These are phyloP conservation scores for Lamellibrachia columna DNA, from an alignment of 2,888 invertebrate genomes.

Conservation along the genomic window DNA sequence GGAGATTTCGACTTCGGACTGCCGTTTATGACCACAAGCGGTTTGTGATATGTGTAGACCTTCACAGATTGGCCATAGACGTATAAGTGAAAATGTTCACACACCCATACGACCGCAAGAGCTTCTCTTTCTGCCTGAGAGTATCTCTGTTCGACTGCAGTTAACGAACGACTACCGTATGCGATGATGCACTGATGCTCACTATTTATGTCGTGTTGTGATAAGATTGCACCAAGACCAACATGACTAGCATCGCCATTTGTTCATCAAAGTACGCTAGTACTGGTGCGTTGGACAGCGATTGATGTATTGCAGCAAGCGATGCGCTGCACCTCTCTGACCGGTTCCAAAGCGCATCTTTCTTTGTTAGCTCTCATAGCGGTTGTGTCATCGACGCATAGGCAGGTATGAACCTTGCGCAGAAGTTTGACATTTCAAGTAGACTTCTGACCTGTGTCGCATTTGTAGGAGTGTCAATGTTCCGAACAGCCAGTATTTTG, in stretches of 20 bases:
- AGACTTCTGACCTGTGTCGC: too few relatives aligned
- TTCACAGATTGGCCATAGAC: slow-evolving; percentile 46
- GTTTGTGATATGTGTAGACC: slow-evolving; percentile 49
- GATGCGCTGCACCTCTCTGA: slow-evolving; percentile 31
- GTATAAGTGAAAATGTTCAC: slow-evolving; percentile 51
- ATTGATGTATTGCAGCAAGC: slow-evolving; percentile 41
- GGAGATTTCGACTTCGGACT: slow-evolving; percentile 44
- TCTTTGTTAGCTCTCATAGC: slow-evolving; percentile 41
- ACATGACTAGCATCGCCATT: slow-evolving; percentile 44
- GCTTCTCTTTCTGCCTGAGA: slow-evolving; percentile 49
- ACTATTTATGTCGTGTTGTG: background rate
- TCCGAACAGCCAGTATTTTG: too few relatives aligned
- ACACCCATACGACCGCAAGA: slow-evolving; percentile 42
- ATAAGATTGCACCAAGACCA: slow-evolving; percentile 31
- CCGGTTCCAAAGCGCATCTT: slow-evolving; percentile 39
- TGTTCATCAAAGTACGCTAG: slow-evolving; percentile 44
- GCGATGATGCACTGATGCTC: background rate
- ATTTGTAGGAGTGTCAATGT: too few relatives aligned
- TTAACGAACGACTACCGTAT: slow-evolving; percentile 45
- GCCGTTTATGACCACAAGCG: slow-evolving; percentile 47
- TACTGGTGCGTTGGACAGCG: slow-evolving; percentile 35
- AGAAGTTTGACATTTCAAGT: too few relatives aligned
- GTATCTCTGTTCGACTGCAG: slow-evolving; percentile 45
- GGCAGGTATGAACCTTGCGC: slow-evolving; percentile 28
- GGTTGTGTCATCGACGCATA: slow-evolving; percentile 40